Percentiles rank a stretch among this genome's conserved stretches.
Evolutionary conservation across 1,140 invertebrate species (phyloP).

Genomic region (Drosophila paulistorum): DNA sequence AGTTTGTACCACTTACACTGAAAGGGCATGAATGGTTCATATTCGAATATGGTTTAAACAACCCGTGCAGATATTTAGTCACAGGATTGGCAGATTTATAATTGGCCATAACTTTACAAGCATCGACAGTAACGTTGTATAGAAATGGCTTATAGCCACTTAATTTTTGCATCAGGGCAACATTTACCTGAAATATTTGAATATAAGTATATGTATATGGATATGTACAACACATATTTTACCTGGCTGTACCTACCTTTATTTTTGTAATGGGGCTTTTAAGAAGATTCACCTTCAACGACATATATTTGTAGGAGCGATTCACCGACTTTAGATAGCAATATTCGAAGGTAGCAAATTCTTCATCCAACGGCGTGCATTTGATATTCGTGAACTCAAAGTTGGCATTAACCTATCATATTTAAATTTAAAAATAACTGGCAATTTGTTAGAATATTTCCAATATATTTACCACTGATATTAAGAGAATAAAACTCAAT

Average conservation of each 20-base stretch:
- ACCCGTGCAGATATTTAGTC: background rate
- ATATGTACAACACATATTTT: background rate
- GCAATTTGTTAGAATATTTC: too few species aligned
- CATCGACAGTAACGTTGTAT: background rate
- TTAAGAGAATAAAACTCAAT: too few species aligned
- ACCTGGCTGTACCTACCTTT: background rate
- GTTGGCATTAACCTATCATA: background rate
- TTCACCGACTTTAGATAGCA: background rate
- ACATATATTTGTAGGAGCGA: background rate
- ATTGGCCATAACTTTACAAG: background rate
- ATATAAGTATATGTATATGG: background rate
- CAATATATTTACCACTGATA: background rate
- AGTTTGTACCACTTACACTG: background rate
- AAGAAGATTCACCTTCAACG: background rate
- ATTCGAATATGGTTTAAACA: background rate
- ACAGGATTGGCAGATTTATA: background rate
- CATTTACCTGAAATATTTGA: background rate
- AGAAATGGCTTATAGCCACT: conserved; percentile 1
- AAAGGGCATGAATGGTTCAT: background rate
- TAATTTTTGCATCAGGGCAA: background rate
- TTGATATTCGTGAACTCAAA: background rate
- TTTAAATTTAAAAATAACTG: too few species aligned
- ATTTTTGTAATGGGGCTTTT: background rate
- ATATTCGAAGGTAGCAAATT: background rate
- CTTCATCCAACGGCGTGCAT: background rate